These are phyloP conservation scores for Chironomus striatipennis DNA, from an alignment of 1,140 invertebrate species.

Conservation along the genomic window DNA sequence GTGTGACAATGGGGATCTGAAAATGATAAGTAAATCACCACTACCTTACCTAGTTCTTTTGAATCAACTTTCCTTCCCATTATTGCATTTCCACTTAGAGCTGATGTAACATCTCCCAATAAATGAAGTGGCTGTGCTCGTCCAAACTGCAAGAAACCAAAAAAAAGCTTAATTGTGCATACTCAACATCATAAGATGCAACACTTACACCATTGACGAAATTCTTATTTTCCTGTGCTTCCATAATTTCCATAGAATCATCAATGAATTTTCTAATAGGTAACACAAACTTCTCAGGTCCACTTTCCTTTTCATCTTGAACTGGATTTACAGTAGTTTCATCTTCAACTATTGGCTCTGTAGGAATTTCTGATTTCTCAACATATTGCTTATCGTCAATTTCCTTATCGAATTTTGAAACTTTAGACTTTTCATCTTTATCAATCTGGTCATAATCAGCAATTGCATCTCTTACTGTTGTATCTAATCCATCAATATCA, in stretches of 20 bases:
- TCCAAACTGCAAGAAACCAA: constrained; percentile 29
- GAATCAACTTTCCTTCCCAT: constrained; percentile 31
- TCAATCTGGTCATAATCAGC: constrained; percentile 30
- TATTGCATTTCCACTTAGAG: constrained; percentile 38
- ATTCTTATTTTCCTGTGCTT: constrained; percentile 48
- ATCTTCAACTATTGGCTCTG: constrained; percentile 37
- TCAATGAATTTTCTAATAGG: constrained; percentile 43
- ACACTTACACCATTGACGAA: constrained; percentile 33
- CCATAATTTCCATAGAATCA: constrained; percentile 46
- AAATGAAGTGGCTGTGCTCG: constrained; percentile 34
- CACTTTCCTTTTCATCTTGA: constrained; percentile 29
- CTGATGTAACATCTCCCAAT: constrained; percentile 37
- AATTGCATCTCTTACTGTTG: constrained; percentile 26
- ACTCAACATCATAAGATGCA: background rate
- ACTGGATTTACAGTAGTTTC: constrained; percentile 29
- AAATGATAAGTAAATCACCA: too few species aligned
- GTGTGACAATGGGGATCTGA: too few species aligned
- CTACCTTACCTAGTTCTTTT: background rate
- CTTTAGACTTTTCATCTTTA: constrained; percentile 32
- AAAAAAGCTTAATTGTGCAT: background rate
- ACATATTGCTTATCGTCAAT: constrained; percentile 40
- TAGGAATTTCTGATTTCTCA: constrained; percentile 36
- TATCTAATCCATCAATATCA: constrained; percentile 25
- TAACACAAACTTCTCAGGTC: constrained; percentile 40
- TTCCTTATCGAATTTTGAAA: constrained; percentile 38